Base-by-base conservation (phyloP, 2,797 vertebrate species). In the Crax fasciolata region DNA sequence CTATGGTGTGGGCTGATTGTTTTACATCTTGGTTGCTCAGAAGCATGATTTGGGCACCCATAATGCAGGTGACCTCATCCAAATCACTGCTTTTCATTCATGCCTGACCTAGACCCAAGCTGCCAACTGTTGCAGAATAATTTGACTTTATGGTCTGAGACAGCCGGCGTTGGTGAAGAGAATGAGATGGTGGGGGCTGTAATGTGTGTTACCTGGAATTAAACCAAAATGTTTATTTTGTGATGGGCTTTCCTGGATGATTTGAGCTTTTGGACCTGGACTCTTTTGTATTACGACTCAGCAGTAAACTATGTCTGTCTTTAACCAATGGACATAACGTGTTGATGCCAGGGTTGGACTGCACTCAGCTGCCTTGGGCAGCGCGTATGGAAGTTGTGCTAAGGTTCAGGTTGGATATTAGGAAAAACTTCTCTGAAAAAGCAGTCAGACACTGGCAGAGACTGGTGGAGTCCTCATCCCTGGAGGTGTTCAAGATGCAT, bases 131-230 rank as follows among this genome's bases (percentile, higher is more conserved):
- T 85, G 35, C 8, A 13, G 41, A 24, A 27, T 28, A 13, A 5
- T n/a, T 25, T 44, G 44, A 7, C 38, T 65, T 67, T 2, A 2
- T 8, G 41, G 41, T 30, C 41, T 20, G 10, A 79, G 46, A 30
- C 38, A 78, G 32, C 23, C 5, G 18, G 14, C 0, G 0, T 17
- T 10, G 49, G 5, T 52, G 24, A 38, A 48, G 41, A 80, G 27
- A 32, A 23, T 48, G 6, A 68, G 7, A n/a, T 12, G n/a, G 13
- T 73, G 43, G 17, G 30, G 32, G 17, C 49, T 68, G n/a, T 21
- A 79, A 51, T 0, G 1, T 18, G 15, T 5, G 13, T 21, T 19
- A 16, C 2, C 5, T 58, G 39, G 58, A 25, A n/a, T 17, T 63
- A 68, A 19, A 11, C 54, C 23, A 5, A 68, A 82, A 46, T 16